Percentiles rank a stretch among this genome's conserved stretches.
Evolutionary conservation across 1,140 invertebrate genomes (phyloP).

Genomic region (Paralvinella palmiformis): DNA sequence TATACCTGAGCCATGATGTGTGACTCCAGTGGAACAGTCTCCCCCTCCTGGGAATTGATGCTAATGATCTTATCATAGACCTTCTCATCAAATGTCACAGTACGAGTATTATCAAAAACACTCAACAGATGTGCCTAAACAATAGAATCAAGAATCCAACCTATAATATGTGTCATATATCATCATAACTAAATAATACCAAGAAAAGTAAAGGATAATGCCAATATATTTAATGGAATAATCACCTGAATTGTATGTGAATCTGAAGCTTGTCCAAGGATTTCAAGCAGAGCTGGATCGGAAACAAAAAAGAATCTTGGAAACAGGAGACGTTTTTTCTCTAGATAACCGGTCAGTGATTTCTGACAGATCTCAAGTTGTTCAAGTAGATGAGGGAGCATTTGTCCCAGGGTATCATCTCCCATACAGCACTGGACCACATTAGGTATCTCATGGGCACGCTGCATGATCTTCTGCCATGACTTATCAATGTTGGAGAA

Average conservation of each 20-base stretch:
- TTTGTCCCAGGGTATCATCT: slow-evolving; percentile 84
- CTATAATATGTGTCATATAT: too few relatives aligned
- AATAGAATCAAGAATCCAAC: too few relatives aligned
- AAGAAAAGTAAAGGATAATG: too few relatives aligned
- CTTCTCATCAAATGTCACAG: slow-evolving; percentile 89
- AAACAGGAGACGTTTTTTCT: slow-evolving; percentile 94
- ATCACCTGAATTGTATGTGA: slow-evolving; percentile 85
- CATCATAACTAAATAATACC: too few relatives aligned
- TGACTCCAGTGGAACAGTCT: slow-evolving; percentile 79
- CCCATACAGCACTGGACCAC: slow-evolving; percentile 93
- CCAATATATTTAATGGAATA: too few relatives aligned
- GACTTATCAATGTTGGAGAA: slow-evolving; percentile 97
- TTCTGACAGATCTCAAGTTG: slow-evolving; percentile 96
- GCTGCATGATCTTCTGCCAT: slow-evolving; percentile 97
- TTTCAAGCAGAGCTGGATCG: slow-evolving; percentile 91
- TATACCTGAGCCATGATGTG: slow-evolving; percentile 67
- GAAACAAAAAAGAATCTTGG: slow-evolving; percentile 97
- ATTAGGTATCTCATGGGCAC: slow-evolving; percentile 88
- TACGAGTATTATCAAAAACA: slow-evolving; percentile 92
- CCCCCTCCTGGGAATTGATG: slow-evolving; percentile 88
- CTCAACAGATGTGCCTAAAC: slow-evolving; percentile 84
- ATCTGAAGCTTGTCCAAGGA: slow-evolving; percentile 93
- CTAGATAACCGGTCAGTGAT: slow-evolving; percentile 90
- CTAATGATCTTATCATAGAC: slow-evolving; percentile 94
- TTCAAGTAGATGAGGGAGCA: slow-evolving; percentile 90